A percentile compares a stretch with the other conserved stretches of the same genome.
Evolutionary conservation across 2,113 vertebrate genomes (phyloP).

Genomic region (Tauraco erythrolophus): DNA sequence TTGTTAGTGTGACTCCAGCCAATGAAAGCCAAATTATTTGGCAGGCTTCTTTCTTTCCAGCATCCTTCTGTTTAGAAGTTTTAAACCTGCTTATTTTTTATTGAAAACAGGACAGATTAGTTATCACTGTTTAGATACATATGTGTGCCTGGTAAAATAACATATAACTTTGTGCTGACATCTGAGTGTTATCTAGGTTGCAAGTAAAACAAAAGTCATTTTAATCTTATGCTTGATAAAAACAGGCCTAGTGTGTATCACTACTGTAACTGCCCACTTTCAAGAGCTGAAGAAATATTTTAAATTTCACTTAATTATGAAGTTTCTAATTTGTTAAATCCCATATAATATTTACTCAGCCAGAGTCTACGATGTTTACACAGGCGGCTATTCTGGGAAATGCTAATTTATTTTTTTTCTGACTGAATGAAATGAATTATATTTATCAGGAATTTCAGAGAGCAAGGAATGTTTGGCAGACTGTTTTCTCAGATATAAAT

Average conservation of each 20-base stretch:
- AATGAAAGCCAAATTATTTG: not conserved
- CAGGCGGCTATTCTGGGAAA: conserved; percentile 46
- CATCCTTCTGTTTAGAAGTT: not conserved
- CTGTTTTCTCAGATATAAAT: conserved; percentile 50
- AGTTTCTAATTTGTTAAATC: conserved; percentile 7
- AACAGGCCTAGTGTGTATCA: not conserved
- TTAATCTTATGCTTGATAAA: not conserved
- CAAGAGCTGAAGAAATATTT: conserved; percentile 7
- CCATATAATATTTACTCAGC: conserved; percentile 43
- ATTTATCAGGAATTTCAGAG: conserved; percentile 54
- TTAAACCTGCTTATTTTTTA: no score
- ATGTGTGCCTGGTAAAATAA: not conserved
- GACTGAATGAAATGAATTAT: conserved; percentile 33
- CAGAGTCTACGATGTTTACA: conserved; percentile 20
- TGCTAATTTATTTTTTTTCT: not conserved
- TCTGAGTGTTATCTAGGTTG: not conserved
- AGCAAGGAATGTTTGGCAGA: conserved; percentile 34
- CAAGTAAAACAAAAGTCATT: not conserved
- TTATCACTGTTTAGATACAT: not conserved
- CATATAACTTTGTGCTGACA: not conserved
- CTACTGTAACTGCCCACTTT: not conserved
- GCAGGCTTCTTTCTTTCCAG: not conserved
- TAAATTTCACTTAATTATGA: not conserved
- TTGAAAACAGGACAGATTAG: conserved; percentile 7
- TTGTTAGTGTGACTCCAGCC: not conserved